Conservation (phyloP, 2,797 vertebrate species). For the Novumbra hubbsi region DNA sequence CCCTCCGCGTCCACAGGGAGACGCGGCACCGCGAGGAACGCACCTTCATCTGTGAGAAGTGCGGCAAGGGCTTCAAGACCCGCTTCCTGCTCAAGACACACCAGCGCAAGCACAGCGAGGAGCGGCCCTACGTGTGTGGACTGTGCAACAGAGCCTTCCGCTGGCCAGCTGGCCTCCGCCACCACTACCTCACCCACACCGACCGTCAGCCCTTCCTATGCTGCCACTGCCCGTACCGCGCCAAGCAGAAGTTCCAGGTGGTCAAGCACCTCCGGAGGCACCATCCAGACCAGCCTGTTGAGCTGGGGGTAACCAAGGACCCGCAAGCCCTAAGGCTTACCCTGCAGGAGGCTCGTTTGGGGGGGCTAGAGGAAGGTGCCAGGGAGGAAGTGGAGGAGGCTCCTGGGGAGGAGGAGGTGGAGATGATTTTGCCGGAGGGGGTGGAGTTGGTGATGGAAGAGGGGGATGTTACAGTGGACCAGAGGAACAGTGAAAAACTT, state of each 20-base stretch:
- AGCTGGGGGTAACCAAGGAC: constrained; percentile 85
- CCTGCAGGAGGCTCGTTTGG: constrained; percentile 78
- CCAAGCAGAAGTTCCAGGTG: constrained; percentile 97
- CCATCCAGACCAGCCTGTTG: constrained; percentile 79
- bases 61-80: constrained; percentile 96
- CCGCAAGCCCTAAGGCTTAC: constrained; percentile 68
- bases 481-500: constrained; percentile 17
- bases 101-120: constrained; percentile 90
- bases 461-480: rapidly evolving
- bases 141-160: constrained; percentile 87
- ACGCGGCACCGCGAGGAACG: constrained; percentile 87
- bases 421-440: constrained; percentile 23
- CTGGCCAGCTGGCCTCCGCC: constrained; percentile 93
- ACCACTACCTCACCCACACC: constrained; percentile 95
- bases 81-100: constrained; percentile 94
- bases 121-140: constrained; percentile 84
- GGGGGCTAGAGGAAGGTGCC: constrained; percentile 34
- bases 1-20: constrained; percentile 86
- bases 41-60: constrained; percentile 93
- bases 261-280: constrained; percentile 90
- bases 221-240: constrained; percentile 87
- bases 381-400: not conserved
- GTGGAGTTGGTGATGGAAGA: constrained; percentile 28
- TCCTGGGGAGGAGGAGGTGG: constrained; percentile 44
- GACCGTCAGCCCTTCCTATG: constrained; percentile 92